Conservation (phyloP, 1,140 invertebrate genomes). For the Pemphigus obesinymphae region DNA sequence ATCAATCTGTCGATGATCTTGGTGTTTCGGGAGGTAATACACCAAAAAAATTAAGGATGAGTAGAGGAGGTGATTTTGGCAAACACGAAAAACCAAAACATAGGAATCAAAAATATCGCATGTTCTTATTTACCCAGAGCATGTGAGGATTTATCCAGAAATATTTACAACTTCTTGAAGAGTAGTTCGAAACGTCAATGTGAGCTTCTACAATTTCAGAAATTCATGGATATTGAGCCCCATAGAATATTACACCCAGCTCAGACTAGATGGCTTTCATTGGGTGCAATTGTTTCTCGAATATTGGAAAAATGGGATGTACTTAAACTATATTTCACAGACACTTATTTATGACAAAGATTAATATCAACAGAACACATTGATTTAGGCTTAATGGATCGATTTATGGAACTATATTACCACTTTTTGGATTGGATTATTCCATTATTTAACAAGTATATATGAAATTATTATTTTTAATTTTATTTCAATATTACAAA, state of each 20-base stretch:
- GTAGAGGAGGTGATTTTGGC: not conserved
- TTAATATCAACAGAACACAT: no score
- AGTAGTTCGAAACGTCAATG: not conserved
- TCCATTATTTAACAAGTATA: no score
- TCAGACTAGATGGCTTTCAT: conserved; percentile 48
- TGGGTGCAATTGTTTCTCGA: conserved; percentile 45
- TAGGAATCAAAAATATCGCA: not conserved
- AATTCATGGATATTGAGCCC: conserved; percentile 43
- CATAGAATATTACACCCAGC: conserved; percentile 46
- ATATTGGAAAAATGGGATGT: conserved; percentile 48
- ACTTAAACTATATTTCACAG: conserved; percentile 45
- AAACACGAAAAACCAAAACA: not conserved
- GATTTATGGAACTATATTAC: no score
- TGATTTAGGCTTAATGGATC: no score
- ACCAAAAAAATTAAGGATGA: not conserved
- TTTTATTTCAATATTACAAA: no score
- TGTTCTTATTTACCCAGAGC: conserved; percentile 46
- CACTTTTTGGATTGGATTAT: no score
- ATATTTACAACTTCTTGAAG: not conserved
- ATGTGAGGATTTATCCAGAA: conserved; percentile 17
- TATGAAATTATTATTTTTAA: no score
- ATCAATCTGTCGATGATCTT: not conserved
- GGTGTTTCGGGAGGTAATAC: not conserved
- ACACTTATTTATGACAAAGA: not conserved
- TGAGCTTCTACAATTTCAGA: conserved; percentile 30